These are phyloP conservation scores for Drosophila helvetica DNA, from an alignment of 2,888 invertebrate genomes.

Conservation along the genomic window DNA sequence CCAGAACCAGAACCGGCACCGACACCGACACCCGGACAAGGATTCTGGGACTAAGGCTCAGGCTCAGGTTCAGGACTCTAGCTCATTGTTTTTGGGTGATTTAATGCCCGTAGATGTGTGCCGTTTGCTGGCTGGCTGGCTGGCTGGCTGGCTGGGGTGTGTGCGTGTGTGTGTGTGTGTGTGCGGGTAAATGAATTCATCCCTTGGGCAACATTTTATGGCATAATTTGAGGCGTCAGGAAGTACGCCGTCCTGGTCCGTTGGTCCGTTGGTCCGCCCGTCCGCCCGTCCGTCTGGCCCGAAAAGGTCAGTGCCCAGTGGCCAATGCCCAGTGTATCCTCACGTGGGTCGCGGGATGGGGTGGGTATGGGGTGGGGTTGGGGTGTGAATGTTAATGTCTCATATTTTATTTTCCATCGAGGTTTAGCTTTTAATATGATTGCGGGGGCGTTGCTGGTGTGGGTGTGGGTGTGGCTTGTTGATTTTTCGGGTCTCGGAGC, in stretches of 20 bases:
- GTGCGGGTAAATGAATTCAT: constrained; percentile 72
- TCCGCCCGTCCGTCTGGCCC: constrained; percentile 60
- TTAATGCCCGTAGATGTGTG: constrained; percentile 58
- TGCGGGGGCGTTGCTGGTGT: constrained; percentile 1
- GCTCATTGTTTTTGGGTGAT: constrained; percentile 78
- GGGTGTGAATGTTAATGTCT: constrained; percentile 78
- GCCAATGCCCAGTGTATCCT: constrained; percentile 40
- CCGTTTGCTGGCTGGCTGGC: neutral
- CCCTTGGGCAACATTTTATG: constrained; percentile 78
- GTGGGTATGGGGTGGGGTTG: constrained; percentile 3
- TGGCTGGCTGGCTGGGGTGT: neutral
- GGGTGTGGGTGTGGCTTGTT: constrained; percentile 51
- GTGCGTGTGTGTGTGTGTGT: constrained; percentile 21
- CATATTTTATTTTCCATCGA: constrained; percentile 77
- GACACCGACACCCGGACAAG: constrained; percentile 11
- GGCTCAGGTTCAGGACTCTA: constrained; percentile 1
- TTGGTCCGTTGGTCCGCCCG: constrained; percentile 57
- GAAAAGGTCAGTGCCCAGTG: constrained; percentile 53
- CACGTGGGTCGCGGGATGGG: constrained; percentile 47
- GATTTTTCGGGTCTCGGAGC: constrained; percentile 44
- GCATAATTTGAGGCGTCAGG: constrained; percentile 78
- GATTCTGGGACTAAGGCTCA: constrained; percentile 25
- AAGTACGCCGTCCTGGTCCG: constrained; percentile 66
- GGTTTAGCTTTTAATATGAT: constrained; percentile 69
- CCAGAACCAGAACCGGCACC: neutral